A percentile compares a stretch with the other conserved stretches of the same genome.
Conservation (phyloP, 1,140 invertebrate genomes). For the Zaprionus capensis region DNA sequence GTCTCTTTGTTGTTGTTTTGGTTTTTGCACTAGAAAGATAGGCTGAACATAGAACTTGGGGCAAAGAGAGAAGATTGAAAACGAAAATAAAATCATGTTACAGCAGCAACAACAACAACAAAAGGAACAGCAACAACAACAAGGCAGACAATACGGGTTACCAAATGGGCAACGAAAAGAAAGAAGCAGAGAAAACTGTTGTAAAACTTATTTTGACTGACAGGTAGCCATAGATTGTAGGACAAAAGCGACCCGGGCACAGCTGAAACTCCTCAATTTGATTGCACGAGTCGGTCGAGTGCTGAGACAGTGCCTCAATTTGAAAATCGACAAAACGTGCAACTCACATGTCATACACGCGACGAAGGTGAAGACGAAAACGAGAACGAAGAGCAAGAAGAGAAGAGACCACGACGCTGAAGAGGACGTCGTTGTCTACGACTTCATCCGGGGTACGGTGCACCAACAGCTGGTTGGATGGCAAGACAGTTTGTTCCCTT, state of each 20-base stretch:
- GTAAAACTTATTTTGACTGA: constrained; percentile 82
- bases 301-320: constrained; percentile 76
- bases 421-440: not conserved
- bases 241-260: constrained; percentile 43
- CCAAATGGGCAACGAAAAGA: constrained; percentile 70
- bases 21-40: constrained; percentile 73
- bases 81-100: constrained; percentile 75
- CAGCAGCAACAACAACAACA: constrained; percentile 44
- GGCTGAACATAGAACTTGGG: constrained; percentile 71
- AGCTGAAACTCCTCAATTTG: constrained; percentile 75
- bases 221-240: constrained; percentile 79
- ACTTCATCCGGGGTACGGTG: not conserved
- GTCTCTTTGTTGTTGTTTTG: constrained; percentile 44
- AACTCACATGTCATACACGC: constrained; percentile 82
- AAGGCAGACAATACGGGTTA: constrained; percentile 65
- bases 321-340: constrained; percentile 81
- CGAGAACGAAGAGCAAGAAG: not conserved
- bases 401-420: not conserved
- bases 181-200: constrained; percentile 64
- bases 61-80: constrained; percentile 45
- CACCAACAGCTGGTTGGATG: not conserved
- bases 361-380: constrained; percentile 42
- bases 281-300: constrained; percentile 72
- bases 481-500: not conserved
- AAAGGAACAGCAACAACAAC: constrained; percentile 48